Evolutionary conservation across 2,113 vertebrate species (phyloP), one percentile per base, ranked within the genome.

Genomic region (Cromileptes altivelis): DNA sequence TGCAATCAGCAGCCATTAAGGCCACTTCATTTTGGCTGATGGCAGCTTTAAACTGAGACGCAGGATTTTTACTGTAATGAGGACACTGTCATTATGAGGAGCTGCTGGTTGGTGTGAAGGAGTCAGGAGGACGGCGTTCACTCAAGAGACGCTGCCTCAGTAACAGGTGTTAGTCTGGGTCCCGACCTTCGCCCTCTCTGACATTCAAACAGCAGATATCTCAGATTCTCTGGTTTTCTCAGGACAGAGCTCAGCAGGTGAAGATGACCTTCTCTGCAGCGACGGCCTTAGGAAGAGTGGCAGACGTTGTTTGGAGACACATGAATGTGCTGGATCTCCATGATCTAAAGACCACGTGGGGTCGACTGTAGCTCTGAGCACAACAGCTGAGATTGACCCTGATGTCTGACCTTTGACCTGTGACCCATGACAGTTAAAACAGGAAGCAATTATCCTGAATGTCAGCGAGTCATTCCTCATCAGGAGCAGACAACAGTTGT

Each of bases 1-100:
- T 80, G 89, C 40, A 86, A 88, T 88, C 80, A 84, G 84, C 75
- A 68, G 70, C 83, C 85, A 87, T 92, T 90, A 91, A 87, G 87
- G 70, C 42, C 64, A 21, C 75, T 92, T 90, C 12, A 87, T 88
- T 91, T 87, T 71, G 82, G 83, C 90, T 86, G 82, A 90, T 73
- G 79, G 87, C 74, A 60, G 84, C 80, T 93, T 90, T 80, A 76
- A 87, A 85, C 78, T 78, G 74, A 74, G 81, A 62, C 47, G 58
- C 70, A 21, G 78, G 73, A 75, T 81, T 84, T 88, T 82, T 78
- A 88, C 80, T 80, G 79, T 85, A 86, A 84, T 85, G 81, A 90
- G 80, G 82, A 80, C 19, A 53, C 80, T 81, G 72, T 81, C 62
- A 78, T 84, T 61, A 83, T 61, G 85, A 87, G 72, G 64, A 53